Base-by-base conservation (phyloP, 2,888 invertebrate genomes). In the Tanypteryx hageni region DNA sequence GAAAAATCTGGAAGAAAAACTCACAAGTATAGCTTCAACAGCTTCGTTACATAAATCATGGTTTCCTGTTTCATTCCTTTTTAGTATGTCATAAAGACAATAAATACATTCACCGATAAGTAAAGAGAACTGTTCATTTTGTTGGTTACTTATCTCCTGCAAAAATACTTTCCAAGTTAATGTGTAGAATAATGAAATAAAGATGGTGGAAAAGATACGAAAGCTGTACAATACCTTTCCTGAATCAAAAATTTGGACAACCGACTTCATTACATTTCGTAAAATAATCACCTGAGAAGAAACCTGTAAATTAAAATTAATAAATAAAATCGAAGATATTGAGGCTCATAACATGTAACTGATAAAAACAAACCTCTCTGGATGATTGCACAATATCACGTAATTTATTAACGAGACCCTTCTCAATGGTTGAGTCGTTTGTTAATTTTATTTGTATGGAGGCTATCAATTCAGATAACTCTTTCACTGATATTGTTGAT, bases 61-160 rank as follows among this genome's bases (percentile, higher is more conserved):
- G 31, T 18, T 10, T 5, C n/a, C 31, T 68, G 61, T 13, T 4
- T 9, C 4, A 64, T 64, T 89, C 44, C 64, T 64, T 44, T 89
- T 89, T 27, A 89, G n/a, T 14, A 68, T 44, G 44, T 89, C 64
- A 18, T 64, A 89, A 44, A 64, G 44, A 64, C 64, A 16, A 1
- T 61, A 31, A n/a, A 64, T 31, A 44, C 89, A 89, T 31, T 89
- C 64, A 31, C 61, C 64, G 56, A 89, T 14, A n/a, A 89, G 64
- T 27, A 44, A 44, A 18, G 44, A 64, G 31, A 11, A 64, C 8
- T 68, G 89, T 3, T 44, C 44, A 11, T 64, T 31, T 64, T n/a
- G 64, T 11, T 56, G 27, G 18, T 64, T 31, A 4, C 11, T 11
- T 9, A 64, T 18, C 44, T 18, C 68, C 89, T 89, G 76, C n/a